Evolutionary conservation across 2,888 invertebrate species (phyloP).

Genomic region (Neria commutata): DNA sequence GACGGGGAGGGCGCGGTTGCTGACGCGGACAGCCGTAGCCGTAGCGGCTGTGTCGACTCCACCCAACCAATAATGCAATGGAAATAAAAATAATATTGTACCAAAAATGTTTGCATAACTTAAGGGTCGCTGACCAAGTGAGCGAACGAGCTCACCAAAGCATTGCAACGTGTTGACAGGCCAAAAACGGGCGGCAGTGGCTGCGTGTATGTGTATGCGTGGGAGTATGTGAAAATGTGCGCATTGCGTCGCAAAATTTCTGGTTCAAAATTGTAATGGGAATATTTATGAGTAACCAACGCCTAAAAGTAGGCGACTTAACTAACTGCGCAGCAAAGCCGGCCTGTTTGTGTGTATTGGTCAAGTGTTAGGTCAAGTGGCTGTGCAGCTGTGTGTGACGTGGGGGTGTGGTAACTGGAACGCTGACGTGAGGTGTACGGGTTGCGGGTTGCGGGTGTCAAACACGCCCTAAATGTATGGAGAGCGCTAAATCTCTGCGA

Average conservation of each 20-base stretch:
- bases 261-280: no score
- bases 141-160: background rate
- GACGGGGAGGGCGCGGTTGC: background rate
- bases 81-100: constrained; percentile 14
- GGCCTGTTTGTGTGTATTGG: no score
- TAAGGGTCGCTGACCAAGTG: background rate
- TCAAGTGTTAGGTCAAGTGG: no score
- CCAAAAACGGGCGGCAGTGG: constrained; percentile 5
- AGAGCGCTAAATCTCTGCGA: no score
- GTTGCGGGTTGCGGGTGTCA: no score
- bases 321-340: no score
- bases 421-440: no score
- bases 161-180: constrained; percentile 17
- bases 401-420: no score
- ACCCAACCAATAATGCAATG: constrained; percentile 6
- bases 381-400: no score
- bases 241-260: background rate
- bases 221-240: background rate
- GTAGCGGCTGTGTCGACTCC: background rate
- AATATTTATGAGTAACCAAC: no score
- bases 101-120: constrained; percentile 12
- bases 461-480: no score
- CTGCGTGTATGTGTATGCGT: constrained; percentile 2
- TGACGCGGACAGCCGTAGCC: background rate
- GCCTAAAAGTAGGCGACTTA: no score